Evolutionary conservation across 2,888 invertebrate species (phyloP), one percentile per base, ranked within the genome.

Genomic region (Stenoptilia bipunctidactyla): DNA sequence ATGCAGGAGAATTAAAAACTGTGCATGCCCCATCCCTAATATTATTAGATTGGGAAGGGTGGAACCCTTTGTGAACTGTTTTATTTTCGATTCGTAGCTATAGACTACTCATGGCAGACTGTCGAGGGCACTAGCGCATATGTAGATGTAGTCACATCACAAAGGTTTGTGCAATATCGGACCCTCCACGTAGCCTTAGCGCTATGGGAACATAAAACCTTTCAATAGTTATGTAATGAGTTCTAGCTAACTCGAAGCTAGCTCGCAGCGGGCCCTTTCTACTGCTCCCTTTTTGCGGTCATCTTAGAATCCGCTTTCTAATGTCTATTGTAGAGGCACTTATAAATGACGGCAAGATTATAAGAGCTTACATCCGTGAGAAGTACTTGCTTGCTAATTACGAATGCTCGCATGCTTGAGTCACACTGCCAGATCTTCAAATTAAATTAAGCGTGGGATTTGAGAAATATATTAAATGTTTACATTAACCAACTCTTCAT

Each of bases 211-310:
- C 58, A 58, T 49, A 48, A 48, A 44, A 50, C 49, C 53, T 52
- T 60, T 68, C 67, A 62, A 69, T 62, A 66, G 58, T 80, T 71
- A 76, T 70, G 75, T 71, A 79, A 80, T 64, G 30, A 9, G 5
- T 25, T 25, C 25, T 25, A 6, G 25, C 25, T 25, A 25, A 25
- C 25, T 9, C 12, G 9, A 30, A 9, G 14, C 27, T 14, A 27
- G n/a, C 12, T 36, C 42, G 45, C 39, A 36, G 50, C 47, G 46
- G 46, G 76, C 74, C 77, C 77, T 74, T 74, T 75, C 73, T 60
- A 72, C 57, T 68, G 61, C 62, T 73, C 73, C 79, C 75, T 80
- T 76, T 79, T 75, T 74, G 76, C 77, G 75, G 80, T 72, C 71
- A 69, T 54, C 62, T 72, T 71, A 69, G 66, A 58, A 59, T 64